Conservation (phyloP, 2,888 invertebrate species). For the Antheraea yamamai region DNA sequence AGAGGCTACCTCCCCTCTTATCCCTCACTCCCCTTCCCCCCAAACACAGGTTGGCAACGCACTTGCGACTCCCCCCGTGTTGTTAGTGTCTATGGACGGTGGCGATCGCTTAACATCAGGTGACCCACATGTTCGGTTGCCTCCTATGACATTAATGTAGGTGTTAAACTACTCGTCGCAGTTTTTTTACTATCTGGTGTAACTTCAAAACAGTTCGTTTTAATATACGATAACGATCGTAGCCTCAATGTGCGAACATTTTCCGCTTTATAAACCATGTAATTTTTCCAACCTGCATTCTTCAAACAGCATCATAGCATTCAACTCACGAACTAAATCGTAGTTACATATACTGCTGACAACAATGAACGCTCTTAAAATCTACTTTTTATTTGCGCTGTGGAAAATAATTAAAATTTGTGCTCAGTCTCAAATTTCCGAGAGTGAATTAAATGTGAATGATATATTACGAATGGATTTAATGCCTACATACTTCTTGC, state of each 20-base stretch:
- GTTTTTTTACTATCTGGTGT: neutral
- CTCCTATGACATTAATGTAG: too few species aligned
- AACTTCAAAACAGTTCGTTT: conserved; percentile 49
- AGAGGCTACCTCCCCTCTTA: too few species aligned
- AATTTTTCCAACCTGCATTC: conserved; percentile 45
- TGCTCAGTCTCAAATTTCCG: conserved; percentile 44
- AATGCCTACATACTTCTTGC: conserved; percentile 85
- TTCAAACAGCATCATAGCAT: conserved; percentile 10
- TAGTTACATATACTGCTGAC: neutral
- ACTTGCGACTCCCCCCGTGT: too few species aligned
- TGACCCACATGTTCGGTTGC: too few species aligned
- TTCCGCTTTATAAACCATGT: conserved; percentile 73
- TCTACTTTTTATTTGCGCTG: conserved; percentile 13
- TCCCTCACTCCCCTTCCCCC: too few species aligned
- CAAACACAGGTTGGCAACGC: too few species aligned
- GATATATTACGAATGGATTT: conserved; percentile 87
- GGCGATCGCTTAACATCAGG: too few species aligned
- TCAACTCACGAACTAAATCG: conserved; percentile 2
- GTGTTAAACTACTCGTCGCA: neutral
- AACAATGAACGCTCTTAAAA: conserved; percentile 28
- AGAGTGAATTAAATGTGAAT: conserved; percentile 79
- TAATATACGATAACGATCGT: conserved; percentile 48
- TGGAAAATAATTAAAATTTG: conserved; percentile 24
- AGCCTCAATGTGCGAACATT: conserved; percentile 48
- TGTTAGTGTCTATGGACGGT: too few species aligned